Evolutionary conservation across 2,113 vertebrate species (phyloP), one percentile per base, ranked within the genome.

Genomic region (Nannobrachium achirus): DNA sequence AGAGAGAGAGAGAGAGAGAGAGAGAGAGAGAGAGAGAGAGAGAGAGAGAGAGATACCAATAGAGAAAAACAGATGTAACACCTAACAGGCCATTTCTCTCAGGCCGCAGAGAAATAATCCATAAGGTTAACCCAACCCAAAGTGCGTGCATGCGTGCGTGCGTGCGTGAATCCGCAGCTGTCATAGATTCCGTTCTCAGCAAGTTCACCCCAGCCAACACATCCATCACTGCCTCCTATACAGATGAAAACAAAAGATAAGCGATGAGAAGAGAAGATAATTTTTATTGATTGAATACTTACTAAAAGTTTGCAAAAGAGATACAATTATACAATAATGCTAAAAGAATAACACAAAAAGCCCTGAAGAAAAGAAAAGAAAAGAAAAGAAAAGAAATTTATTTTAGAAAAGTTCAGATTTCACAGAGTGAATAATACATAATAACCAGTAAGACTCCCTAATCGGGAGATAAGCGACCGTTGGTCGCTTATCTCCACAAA

Each of bases 171-270:
- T 52, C 80, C 73, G 66, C 82, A 76, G 82, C 66, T 63, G 76
- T 71, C 80, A 82, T 85, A 65, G 86, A 82, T 72, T 83, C 63
- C 69, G 59, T 79, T 79, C 79, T 55, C 75, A 74, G 74, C 71
- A 51, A 76, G 56, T 81, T 69, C 68, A 81, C 69, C 68, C n/a
- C n/a, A n/a, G n/a, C n/a, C 73, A 73, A 69, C 74, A 74, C 80
- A 86, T 85, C 73, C 42, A 86, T 89, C 84, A 79, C 39, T 75
- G 75, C 75, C 69, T 63, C 52, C 71, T 41, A 52, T 50, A 40
- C 76, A 85, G 77, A 81, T 75, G 78, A 80, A 73, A 61, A 63
- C 25, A 15, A 25, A 60, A 64, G 66, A 39, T 63, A 58, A 44
- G 46, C 6, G 63, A 56, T 10, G 18, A 69, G 8, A 6, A 15